Evolutionary conservation across 2,888 invertebrate species (phyloP), one percentile per base, ranked within the genome.

Genomic region (Chrysina gloriosa): DNA sequence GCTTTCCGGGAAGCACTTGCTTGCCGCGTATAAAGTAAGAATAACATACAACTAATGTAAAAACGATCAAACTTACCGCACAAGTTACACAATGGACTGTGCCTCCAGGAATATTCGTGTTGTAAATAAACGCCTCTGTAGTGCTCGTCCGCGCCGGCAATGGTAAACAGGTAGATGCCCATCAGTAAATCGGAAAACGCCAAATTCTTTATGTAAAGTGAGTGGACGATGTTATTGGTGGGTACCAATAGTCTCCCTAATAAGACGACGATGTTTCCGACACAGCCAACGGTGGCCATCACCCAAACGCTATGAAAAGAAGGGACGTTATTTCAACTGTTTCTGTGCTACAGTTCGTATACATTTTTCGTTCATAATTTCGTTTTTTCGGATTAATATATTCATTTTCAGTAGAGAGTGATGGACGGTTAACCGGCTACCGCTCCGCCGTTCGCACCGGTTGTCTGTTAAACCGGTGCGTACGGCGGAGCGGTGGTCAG

Each of bases 171-270:
- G 78, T 89, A 89, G 36, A 88, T 78, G 14, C 89, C 88, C 89
- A 89, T 89, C 31, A 89, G 79, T 3, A 89, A 82, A 77, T 89
- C 89, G 21, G 89, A 87, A 63, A 87, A 80, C 0, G 88, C 87
- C 73, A 89, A 81, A 76, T 89, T 89, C 72, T 87, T 85, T 69
- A 89, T 84, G 79, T 88, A 89, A 16, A 89, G 82, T 0, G 89
- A 88, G 71, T 89, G 87, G 21, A 87, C 87, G 2, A 85, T 85
- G 73, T 88, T 87, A 74, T 85, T 85, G 64, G 86, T 85, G 42
- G 85, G 85, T 39, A 85, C 83, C 42, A 88, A 81, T 64, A 85
- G 82, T 42, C 88, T 82, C 2, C 88, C 87, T 4, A 87, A 79
- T 16, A 88, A 79, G 1, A 88, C 89, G 19, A 87, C 77, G 6